phyloP scores from a whole-genome alignment of 2,797 vertebrate genomes.

The Anguilla pacifica region DNA sequence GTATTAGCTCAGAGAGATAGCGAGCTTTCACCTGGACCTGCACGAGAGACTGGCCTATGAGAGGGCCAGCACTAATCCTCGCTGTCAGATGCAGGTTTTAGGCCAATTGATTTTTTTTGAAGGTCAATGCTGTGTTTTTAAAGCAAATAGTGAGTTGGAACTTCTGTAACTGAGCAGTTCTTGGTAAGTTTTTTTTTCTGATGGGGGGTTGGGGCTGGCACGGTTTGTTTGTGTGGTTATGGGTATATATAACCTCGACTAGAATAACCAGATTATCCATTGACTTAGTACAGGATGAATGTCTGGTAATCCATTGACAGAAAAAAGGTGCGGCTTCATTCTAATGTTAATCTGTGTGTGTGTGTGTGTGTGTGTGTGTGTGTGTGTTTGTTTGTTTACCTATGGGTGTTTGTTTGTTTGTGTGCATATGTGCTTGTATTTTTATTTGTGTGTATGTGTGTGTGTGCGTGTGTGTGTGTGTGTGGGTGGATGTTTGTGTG shows the following conservation, averaged over 20 bases:
- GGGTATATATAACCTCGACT: neutral
- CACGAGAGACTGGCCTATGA: neutral
- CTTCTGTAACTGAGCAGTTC: neutral
- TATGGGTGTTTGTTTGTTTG: too few species aligned
- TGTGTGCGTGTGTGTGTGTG: neutral
- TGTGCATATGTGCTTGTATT: neutral
- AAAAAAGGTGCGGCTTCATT: neutral
- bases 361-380: neutral
- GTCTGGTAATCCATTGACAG: neutral
- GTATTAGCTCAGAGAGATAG: neutral
- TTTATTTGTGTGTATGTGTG: neutral
- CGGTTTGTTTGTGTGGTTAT: neutral
- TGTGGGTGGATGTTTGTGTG: too few species aligned
- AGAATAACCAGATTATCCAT: constrained; percentile 12
- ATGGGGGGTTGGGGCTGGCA: neutral
- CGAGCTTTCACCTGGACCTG: neutral
- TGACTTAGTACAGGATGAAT: neutral
- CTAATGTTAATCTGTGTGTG: neutral
- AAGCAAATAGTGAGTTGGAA: neutral
- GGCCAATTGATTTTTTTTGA: neutral
- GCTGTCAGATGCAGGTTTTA: neutral
- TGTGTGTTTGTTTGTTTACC: neutral
- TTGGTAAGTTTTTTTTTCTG: neutral
- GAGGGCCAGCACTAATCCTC: neutral
- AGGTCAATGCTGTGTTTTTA: too few species aligned